Evolutionary conservation across 2,113 vertebrate genomes (phyloP), one percentile per base, ranked within the genome.

Genomic region (Melanotaenia duboulayi): DNA sequence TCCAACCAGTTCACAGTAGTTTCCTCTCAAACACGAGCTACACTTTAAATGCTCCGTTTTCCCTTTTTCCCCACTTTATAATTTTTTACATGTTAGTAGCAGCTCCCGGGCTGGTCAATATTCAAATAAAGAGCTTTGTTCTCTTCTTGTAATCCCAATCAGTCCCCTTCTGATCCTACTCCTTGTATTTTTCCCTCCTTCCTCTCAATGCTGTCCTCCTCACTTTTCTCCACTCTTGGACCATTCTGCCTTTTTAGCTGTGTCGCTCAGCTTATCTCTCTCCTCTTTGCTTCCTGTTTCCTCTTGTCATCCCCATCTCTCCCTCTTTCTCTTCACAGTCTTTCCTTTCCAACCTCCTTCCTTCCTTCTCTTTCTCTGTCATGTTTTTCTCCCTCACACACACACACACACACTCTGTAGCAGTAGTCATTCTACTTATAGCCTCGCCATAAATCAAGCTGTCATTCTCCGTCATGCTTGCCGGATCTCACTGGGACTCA

Each of bases 361-460:
- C 65, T 64, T 71, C 71, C 55, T 39, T 61, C 73, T 69, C 65
- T 71, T 10, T 13, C 55, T 76, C 66, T 24, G 12, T 22, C 35
- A 35, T 70, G 50, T 67, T 76, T 81, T n/a, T 46, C 52, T 51
- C 74, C 13, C 56, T 37, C 68, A 58, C 65, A 39, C 74, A 20
- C 71, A 62, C 71, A 67, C 63, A 76, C 74, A 49, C 82, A 44
- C 74, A 39, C 80, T 68, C 81, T 79, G 76, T 20, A 81, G 76
- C 90, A 82, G 68, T 84, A 90, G 88, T 92, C 89, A 91, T 92
- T 91, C 91, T 92, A 91, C 91, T 92, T 92, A 92, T 92, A 92
- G 89, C 89, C 91, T 85, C 52, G 88, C 89, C 91, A 92, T 92
- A 91, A 92, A 92, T 92, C 91, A 92, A 91, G 89, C 89, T 91